Evolutionary conservation across 1,140 invertebrate species (phyloP), one percentile per base, ranked within the genome.

Genomic region (Hydropsyche tenuis): DNA sequence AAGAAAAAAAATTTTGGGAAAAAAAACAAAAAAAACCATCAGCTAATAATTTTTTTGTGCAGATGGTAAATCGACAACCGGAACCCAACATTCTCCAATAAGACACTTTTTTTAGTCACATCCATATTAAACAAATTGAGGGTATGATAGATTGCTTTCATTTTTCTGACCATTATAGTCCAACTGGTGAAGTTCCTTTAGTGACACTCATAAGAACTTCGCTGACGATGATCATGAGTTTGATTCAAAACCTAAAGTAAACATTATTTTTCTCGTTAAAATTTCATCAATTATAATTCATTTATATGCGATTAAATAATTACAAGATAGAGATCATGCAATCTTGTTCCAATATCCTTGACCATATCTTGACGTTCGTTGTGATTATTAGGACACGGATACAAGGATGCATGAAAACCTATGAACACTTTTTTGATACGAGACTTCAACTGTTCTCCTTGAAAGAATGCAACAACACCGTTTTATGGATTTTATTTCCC

Each of bases 401-500:
- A 99, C 62, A 98, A 85, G 1, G 96, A 98, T 11, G 97, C 97
- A 79, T 97, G 94, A 84, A 98, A 99, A 70, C 97, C 98, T 75
- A 96, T 92, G 85, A 96, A 99, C 43, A 99, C 97, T 85, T 99
- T 99, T 86, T 97, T 97, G 30, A 99, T 97, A 73, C 96, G 90
- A 18, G 90, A 91, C 85, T 99, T 99, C 48, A 99, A 85, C 81
- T 99, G 96, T 82, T 99, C 97, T 70, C 97, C 97, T 96, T 99
- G 97, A 89, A 99, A 99, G 88, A 99, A 99, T 72, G 97, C 94
- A 69, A 99, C 97, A 84, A 99, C 1, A 98, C 96, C n/a, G 93
- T 95, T 85, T 99, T 99, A 86, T 93, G 92, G 27, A 97, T 94
- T 82, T 94, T 89, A 81, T 97, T 95, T 16, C 96, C 96, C 92